Evolutionary conservation across 2,888 invertebrate genomes (phyloP).

Genomic region (Eremobia ochroleuca): DNA sequence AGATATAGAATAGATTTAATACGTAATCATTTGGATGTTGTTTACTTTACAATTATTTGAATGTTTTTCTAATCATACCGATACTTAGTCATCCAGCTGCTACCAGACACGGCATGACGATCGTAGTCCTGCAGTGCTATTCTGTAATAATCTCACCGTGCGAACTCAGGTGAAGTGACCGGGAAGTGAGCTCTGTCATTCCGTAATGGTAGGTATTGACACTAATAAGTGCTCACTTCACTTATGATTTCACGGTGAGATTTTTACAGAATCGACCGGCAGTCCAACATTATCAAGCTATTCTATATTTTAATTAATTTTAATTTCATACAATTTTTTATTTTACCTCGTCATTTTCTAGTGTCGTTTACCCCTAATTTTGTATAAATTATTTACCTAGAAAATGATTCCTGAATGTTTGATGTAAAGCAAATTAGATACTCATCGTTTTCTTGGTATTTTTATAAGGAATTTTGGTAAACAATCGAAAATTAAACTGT

Average conservation of each 20-base stretch:
- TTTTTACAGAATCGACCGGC: no score
- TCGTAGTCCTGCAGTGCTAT: no score
- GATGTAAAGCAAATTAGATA: background rate
- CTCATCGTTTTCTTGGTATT: background rate
- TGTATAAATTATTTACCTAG: background rate
- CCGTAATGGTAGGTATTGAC: no score
- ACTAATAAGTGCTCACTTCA: no score
- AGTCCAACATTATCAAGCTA: background rate
- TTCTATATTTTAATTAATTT: background rate
- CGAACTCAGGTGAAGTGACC: no score
- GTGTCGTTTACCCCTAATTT: background rate
- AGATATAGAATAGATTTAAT: background rate
- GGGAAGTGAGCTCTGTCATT: no score
- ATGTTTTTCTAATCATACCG: background rate
- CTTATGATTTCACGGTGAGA: no score
- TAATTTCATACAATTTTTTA: background rate
- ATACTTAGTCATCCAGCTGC: background rate
- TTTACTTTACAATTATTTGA: background rate
- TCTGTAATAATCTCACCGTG: no score
- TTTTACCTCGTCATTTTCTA: background rate
- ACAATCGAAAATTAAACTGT: slow-evolving; percentile 4
- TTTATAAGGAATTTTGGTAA: background rate
- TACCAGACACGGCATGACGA: background rate
- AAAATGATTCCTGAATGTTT: slow-evolving; percentile 2
- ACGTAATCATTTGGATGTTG: background rate